Conservation (phyloP, 2,888 invertebrate species). For the Eilema sororculum region DNA sequence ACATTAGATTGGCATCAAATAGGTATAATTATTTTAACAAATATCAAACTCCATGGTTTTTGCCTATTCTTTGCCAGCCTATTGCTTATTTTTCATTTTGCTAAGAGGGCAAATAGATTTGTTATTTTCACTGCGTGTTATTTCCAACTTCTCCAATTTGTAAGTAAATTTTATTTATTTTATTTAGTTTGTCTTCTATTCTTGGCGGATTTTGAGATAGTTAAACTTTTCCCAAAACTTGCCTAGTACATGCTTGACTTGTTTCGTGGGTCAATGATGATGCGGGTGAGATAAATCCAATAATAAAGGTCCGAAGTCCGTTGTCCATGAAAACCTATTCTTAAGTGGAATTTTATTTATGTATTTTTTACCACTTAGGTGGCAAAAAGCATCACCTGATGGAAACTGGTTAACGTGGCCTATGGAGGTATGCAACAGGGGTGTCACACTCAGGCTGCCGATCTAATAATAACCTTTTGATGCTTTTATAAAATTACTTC, state of each 20-base stretch:
- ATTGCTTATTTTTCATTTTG: not conserved
- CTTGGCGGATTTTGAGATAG: not conserved
- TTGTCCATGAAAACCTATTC: no score
- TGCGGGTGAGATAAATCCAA: not conserved
- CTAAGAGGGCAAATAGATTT: not conserved
- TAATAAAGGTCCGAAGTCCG: not conserved
- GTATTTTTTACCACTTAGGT: no score
- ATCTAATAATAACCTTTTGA: no score
- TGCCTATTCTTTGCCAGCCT: not conserved
- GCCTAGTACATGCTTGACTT: not conserved
- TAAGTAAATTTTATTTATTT: conserved; percentile 3
- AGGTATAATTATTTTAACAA: no score
- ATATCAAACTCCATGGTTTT: no score
- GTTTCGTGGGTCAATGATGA: not conserved
- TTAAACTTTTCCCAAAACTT: not conserved
- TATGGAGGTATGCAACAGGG: no score
- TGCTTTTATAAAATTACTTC: no score
- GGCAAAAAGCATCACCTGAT: no score
- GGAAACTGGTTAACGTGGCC: no score
- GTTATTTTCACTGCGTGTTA: not conserved
- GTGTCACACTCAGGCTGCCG: no score
- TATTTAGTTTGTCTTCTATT: not conserved
- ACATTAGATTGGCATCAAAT: no score
- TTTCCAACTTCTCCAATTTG: not conserved
- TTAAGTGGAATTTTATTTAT: not conserved